Evolutionary conservation across 2,113 vertebrate species (phyloP).

Genomic region (Cephalopterus ornatus): DNA sequence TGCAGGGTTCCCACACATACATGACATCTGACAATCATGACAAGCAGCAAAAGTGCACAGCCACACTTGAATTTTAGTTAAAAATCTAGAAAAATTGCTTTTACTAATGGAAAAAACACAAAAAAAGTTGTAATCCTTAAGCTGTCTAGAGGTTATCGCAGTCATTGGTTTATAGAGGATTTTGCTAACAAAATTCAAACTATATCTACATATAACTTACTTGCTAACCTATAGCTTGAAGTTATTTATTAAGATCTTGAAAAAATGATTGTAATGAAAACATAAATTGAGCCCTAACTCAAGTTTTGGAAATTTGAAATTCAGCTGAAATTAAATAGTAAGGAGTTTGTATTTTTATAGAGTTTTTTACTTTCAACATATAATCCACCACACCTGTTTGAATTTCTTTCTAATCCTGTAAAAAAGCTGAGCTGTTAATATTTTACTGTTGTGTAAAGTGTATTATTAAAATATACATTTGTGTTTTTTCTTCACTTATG

Average conservation of each 20-base stretch:
- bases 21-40: not conserved
- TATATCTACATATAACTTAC: not conserved
- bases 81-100: not conserved
- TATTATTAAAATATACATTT: not conserved
- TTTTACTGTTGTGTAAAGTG: not conserved
- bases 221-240: not conserved
- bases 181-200: not conserved
- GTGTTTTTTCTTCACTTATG: not conserved
- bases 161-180: not conserved
- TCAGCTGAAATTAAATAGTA: not conserved
- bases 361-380: not conserved
- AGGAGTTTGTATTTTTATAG: not conserved
- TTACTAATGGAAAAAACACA: not conserved
- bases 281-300: not conserved
- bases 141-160: not conserved
- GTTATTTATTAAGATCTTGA: not conserved
- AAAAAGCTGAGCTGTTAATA: not conserved
- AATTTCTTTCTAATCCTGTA: not conserved
- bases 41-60: not conserved
- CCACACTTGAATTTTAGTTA: not conserved
- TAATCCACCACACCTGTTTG: not conserved
- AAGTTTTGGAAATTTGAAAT: not conserved
- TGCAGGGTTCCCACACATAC: fast-evolving
- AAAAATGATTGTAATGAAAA: not conserved
- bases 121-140: not conserved